These are phyloP conservation scores for Cryptus armator DNA, from an alignment of 2,888 invertebrate species.

Conservation along the genomic window DNA sequence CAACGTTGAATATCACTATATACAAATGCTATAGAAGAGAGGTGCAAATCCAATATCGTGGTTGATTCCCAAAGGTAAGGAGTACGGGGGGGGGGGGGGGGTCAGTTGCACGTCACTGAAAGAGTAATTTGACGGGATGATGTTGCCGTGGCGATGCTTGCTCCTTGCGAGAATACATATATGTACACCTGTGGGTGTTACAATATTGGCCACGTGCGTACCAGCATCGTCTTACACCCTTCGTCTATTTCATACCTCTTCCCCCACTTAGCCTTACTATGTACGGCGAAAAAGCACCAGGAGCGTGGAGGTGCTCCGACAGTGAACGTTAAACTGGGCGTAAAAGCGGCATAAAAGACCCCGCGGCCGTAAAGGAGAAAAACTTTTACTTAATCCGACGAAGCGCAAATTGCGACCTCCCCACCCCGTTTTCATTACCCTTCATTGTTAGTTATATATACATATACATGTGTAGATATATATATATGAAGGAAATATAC, in stretches of 20 bases:
- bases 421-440: slow-evolving; percentile 78
- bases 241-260: neutral
- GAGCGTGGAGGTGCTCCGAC: slow-evolving; percentile 17
- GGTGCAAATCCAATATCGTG: slow-evolving; percentile 30
- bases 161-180: neutral
- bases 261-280: neutral
- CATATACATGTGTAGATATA: neutral
- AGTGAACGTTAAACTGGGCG: slow-evolving; percentile 71
- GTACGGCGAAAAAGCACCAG: slow-evolving; percentile 21
- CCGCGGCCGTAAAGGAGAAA: slow-evolving; percentile 75
- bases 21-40: neutral
- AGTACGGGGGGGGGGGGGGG: neutral
- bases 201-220: slow-evolving; percentile 27
- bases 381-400: slow-evolving; percentile 78
- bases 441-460: slow-evolving; percentile 31
- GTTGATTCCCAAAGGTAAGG: neutral
- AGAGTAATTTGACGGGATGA: slow-evolving; percentile 17
- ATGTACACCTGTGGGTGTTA: neutral
- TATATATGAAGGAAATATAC: neutral
- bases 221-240: neutral
- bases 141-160: slow-evolving; percentile 20
- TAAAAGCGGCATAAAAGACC: slow-evolving; percentile 77
- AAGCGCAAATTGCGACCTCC: slow-evolving; percentile 78
- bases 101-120: slow-evolving; percentile 3
- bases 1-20: neutral